Conservation (phyloP, 2,113 vertebrate genomes). For the Thalassoma bifasciatum region DNA sequence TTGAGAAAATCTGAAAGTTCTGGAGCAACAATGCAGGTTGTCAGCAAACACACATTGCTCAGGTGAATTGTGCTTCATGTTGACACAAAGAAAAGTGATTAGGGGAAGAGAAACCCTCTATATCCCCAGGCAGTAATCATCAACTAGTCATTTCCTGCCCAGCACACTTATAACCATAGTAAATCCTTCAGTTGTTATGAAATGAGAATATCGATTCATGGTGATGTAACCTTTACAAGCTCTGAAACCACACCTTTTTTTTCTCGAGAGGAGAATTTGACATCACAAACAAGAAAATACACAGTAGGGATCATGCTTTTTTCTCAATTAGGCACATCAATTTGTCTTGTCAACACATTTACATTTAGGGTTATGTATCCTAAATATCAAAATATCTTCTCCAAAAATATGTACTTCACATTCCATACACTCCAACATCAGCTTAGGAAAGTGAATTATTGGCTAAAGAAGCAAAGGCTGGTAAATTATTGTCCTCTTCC, state of each 20-base stretch:
- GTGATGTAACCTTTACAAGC: background rate
- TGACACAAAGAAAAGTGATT: constrained; percentile 12
- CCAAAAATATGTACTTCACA: background rate
- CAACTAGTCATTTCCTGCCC: background rate
- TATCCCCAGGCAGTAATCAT: background rate
- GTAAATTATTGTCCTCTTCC: no score
- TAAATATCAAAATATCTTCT: no score
- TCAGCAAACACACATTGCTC: constrained; percentile 2
- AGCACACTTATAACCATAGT: background rate
- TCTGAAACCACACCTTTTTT: background rate
- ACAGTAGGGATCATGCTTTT: no score
- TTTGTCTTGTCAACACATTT: no score
- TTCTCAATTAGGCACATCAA: no score
- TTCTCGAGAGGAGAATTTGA: background rate
- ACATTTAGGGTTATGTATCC: no score
- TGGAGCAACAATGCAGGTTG: background rate
- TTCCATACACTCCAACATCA: background rate
- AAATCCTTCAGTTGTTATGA: background rate
- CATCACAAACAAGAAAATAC: no score
- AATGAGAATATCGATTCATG: background rate
- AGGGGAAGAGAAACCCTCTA: background rate
- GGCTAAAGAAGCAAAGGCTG: no score
- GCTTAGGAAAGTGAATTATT: no score
- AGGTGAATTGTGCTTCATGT: constrained; percentile 15
- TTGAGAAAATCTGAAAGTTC: background rate